phyloP scores from a whole-genome alignment of 2,797 vertebrate species.

The Bryconaethiops microstoma region DNA sequence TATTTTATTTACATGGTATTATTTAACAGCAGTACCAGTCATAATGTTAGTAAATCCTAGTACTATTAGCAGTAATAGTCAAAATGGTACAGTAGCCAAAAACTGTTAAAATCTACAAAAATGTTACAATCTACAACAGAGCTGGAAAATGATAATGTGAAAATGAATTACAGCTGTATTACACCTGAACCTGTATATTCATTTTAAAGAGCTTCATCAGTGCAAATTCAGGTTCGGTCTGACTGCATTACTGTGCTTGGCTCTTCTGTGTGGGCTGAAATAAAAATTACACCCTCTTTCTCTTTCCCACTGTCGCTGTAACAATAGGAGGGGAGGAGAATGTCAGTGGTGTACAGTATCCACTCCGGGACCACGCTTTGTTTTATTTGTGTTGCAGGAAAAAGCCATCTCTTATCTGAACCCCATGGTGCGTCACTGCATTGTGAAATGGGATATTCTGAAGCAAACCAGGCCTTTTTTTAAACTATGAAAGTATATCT shows the following conservation, averaged over 20 bases:
- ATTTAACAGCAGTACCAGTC: too few species aligned
- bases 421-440: constrained; percentile 23
- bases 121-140: too few species aligned
- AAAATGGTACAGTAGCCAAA: too few species aligned
- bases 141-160: too few species aligned
- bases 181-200: not conserved
- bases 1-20: too few species aligned
- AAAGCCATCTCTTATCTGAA: constrained; percentile 16
- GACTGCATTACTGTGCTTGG: not conserved
- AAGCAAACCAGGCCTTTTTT: constrained; percentile 7
- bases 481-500: not conserved
- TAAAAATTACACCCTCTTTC: constrained; percentile 34
- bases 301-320: constrained; percentile 34
- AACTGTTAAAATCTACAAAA: too few species aligned
- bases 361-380: constrained; percentile 11
- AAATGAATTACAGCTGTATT: too few species aligned
- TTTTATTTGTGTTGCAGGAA: constrained; percentile 41
- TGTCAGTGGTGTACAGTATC: constrained; percentile 36
- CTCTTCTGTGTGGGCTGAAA: constrained; percentile 21
- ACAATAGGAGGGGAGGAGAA: constrained; percentile 43
- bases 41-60: too few species aligned
- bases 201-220: not conserved
- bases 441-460: constrained; percentile 1
- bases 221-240: not conserved
- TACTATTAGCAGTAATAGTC: too few species aligned